phyloP scores from a whole-genome alignment of 2,888 invertebrate genomes.

The Cataglyphis altisquamis region DNA sequence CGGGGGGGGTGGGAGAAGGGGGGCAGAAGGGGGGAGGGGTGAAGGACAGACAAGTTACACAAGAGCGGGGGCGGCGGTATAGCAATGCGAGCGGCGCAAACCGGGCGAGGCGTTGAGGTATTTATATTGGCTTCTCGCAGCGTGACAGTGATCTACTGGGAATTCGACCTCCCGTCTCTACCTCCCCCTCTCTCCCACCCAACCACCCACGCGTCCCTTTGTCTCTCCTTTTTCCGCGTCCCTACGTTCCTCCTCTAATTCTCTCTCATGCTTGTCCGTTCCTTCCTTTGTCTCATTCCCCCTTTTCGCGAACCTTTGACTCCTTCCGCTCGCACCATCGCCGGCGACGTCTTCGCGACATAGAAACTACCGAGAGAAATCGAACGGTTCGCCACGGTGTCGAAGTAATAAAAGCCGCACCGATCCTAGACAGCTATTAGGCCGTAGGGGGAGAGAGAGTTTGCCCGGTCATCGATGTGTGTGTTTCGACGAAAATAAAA shows the following conservation, averaged over 20 bases:
- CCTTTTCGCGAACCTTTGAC: constrained; percentile 30
- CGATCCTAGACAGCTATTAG: constrained; percentile 68
- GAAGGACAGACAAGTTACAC: constrained; percentile 72
- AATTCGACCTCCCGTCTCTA: constrained; percentile 79
- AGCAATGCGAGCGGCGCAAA: constrained; percentile 75
- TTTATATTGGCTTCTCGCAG: constrained; percentile 85
- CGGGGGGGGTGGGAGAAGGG: constrained; percentile 4
- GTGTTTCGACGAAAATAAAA: constrained; percentile 50
- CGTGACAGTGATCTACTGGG: constrained; percentile 86
- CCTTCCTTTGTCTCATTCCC: constrained; percentile 15
- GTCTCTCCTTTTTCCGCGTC: constrained; percentile 68
- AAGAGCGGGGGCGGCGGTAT: constrained; percentile 61
- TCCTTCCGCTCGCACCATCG: constrained; percentile 33
- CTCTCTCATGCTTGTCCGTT: constrained; percentile 56
- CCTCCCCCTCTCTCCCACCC: constrained; percentile 23
- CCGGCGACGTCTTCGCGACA: constrained; percentile 47
- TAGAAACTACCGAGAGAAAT: constrained; percentile 26
- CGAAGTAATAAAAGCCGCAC: constrained; percentile 82
- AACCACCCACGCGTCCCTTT: constrained; percentile 53
- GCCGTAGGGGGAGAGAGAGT: constrained; percentile 31
- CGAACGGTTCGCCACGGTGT: constrained; percentile 62
- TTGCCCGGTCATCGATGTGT: neutral
- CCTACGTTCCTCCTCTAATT: constrained; percentile 46
- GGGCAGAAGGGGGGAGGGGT: too few species aligned
- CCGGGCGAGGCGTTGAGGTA: constrained; percentile 83